phyloP scores from a whole-genome alignment of 2,113 vertebrate genomes.

The Caranx ignobilis region DNA sequence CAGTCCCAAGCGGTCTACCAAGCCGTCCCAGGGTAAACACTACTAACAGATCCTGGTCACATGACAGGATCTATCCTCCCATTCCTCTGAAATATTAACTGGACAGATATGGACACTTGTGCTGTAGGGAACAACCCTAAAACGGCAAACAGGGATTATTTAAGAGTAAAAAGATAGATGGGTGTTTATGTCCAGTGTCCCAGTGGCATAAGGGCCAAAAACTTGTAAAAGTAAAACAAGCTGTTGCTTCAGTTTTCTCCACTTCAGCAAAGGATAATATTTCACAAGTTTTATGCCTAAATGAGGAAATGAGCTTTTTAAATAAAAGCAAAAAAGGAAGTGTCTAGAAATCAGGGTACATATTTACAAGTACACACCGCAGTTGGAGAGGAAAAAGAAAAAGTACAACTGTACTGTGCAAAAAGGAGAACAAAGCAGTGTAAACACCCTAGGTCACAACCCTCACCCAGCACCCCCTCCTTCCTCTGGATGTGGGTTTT shows the following conservation, averaged over 20 bases:
- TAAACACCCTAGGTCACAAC: conserved; percentile 78
- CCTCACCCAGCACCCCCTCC: conserved; percentile 56
- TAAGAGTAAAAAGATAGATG: neutral
- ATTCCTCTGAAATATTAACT: conserved; percentile 52
- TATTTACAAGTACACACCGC: conserved; percentile 41
- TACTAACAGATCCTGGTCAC: conserved; percentile 31
- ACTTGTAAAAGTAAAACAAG: conserved; percentile 21
- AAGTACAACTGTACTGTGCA: conserved; percentile 19
- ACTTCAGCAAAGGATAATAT: neutral
- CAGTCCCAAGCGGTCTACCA: conserved; percentile 46
- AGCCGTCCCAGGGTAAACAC: conserved; percentile 52
- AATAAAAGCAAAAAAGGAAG: conserved; percentile 28
- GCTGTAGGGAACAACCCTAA: neutral
- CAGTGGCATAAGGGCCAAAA: neutral
- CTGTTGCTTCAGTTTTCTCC: neutral
- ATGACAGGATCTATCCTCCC: neutral
- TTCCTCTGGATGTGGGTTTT: conserved; percentile 66
- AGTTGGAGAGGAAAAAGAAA: conserved; percentile 23
- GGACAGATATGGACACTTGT: conserved; percentile 27
- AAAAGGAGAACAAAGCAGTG: conserved; percentile 68
- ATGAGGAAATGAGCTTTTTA: conserved; percentile 20
- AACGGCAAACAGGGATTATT: neutral
- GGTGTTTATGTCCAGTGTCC: neutral
- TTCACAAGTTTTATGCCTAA: conserved; percentile 47
- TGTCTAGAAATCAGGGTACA: conserved; percentile 37